Conservation (phyloP, 2,113 vertebrate genomes). For the Smithornis capensis region DNA sequence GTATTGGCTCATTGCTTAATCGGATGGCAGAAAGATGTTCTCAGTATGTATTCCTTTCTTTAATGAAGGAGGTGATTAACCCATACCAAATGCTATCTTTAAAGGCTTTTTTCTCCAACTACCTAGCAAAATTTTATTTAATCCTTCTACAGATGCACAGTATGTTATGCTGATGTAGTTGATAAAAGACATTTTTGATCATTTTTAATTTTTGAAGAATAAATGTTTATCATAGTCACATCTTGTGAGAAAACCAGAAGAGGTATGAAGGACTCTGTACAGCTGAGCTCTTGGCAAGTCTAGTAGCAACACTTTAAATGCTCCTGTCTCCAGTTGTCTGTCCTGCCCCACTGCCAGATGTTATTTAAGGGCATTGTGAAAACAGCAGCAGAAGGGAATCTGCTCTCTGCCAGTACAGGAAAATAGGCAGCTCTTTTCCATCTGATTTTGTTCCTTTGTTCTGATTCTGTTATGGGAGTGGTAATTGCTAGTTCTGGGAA, state of each 20-base stretch:
- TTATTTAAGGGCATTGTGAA: not conserved
- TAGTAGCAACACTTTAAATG: not conserved
- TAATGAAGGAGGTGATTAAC: conserved; percentile 77
- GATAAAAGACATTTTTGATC: not conserved
- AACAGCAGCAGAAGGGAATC: conserved; percentile 6
- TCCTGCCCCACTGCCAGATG: conserved; percentile 29
- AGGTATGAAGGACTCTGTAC: not conserved
- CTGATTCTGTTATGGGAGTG: not conserved
- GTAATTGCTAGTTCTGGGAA: conserved; percentile 37
- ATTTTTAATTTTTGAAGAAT: not conserved
- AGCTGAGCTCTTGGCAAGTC: conserved; percentile 2
- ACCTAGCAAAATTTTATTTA: conserved; percentile 40
- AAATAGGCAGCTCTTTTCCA: not conserved
- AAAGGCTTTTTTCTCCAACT: conserved; percentile 33
- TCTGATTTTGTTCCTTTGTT: conserved; percentile 37
- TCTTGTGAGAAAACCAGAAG: not conserved
- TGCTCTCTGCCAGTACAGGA: not conserved
- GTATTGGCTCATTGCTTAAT: conserved; percentile 80
- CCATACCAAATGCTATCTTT: conserved; percentile 57
- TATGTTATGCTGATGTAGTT: not conserved
- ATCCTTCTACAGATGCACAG: not conserved
- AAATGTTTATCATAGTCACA: not conserved
- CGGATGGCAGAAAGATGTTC: conserved; percentile 75
- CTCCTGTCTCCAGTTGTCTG: not conserved
- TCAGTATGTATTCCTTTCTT: conserved; percentile 70